These are phyloP conservation scores for Plemyria rubiginata DNA, from an alignment of 2,888 invertebrate species.

Conservation along the genomic window DNA sequence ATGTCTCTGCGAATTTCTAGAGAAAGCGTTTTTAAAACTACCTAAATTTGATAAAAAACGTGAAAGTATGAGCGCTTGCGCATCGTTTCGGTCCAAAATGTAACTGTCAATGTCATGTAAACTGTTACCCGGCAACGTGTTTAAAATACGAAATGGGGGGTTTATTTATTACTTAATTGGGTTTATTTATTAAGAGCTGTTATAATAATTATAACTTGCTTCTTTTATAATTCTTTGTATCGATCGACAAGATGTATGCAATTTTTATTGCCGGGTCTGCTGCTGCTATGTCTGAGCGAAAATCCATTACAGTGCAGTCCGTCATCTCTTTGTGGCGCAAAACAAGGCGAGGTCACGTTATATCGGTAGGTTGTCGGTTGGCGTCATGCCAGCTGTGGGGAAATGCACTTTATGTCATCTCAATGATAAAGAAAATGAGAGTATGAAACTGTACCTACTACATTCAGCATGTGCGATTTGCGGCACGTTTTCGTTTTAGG, in stretches of 20 bases:
- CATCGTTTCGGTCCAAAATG: constrained; percentile 19
- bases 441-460: constrained; percentile 5
- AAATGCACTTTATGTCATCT: constrained; percentile 70
- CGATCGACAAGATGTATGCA: no score
- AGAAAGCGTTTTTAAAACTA: constrained; percentile 32
- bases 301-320: constrained; percentile 18
- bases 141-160: no score
- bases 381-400: constrained; percentile 61
- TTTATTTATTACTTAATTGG: no score
- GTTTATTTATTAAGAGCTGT: no score
- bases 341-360: constrained; percentile 39
- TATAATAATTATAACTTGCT: no score
- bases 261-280: no score
- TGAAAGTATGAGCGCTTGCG: constrained; percentile 24
- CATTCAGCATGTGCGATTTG: not conserved
- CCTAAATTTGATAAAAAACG: constrained; percentile 26
- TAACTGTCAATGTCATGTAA: constrained; percentile 21
- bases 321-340: constrained; percentile 28
- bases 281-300: not conserved
- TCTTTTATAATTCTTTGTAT: no score
- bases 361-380: constrained; percentile 47
- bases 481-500: constrained; percentile 1
- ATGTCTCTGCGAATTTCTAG: constrained; percentile 31
- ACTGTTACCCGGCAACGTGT: not conserved
- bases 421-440: constrained; percentile 65